Evolutionary conservation across 2,888 invertebrate genomes (phyloP), one percentile per base, ranked within the genome.

Genomic region (Drosophila mettleri): DNA sequence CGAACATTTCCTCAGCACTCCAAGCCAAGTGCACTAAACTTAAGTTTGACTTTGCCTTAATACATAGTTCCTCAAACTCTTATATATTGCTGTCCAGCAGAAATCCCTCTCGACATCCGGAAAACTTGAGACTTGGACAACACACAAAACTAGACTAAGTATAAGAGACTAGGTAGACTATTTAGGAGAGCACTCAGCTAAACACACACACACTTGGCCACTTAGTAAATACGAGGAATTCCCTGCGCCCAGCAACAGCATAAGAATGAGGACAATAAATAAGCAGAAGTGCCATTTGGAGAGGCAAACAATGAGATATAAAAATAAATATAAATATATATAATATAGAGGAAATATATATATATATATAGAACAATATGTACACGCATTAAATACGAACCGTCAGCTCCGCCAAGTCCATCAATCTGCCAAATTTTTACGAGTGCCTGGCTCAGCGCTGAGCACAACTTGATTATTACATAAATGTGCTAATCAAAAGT

Each of bases 401-500:
- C 60, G 29, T 7, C 24, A 33, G 18, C 24, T 20, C 20, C 29
- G 16, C 10, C 34, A 8, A 22, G 22, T 34, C 39, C 75, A 72
- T 75, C 78, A 82, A 78, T 82, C 87, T 78, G 68, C 29, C 52
- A 39, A 86, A 84, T 71, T 84, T 74, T 68, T 69, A 78, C 78
- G 61, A 69, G 48, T 54, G 57, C 16, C 53, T 51, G 55, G 18
- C 39, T 41, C 48, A 60, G 57, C 52, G 54, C 48, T 39, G 39
- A 54, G 54, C 66, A 31, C 45, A 72, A 67, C 57, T 87, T 73
- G 67, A 81, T 78, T 84, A 84, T 81, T 73, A 68, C 73, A 71
- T 78, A 76, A 81, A 73, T 69, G 66, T 64, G 60, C 76, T 85
- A 82, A 82, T 87, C 88, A 87, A 87, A 80, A 78, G 82, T 73